Evolutionary conservation across 1,140 invertebrate genomes (phyloP).

Genomic region (Sipha flava): DNA sequence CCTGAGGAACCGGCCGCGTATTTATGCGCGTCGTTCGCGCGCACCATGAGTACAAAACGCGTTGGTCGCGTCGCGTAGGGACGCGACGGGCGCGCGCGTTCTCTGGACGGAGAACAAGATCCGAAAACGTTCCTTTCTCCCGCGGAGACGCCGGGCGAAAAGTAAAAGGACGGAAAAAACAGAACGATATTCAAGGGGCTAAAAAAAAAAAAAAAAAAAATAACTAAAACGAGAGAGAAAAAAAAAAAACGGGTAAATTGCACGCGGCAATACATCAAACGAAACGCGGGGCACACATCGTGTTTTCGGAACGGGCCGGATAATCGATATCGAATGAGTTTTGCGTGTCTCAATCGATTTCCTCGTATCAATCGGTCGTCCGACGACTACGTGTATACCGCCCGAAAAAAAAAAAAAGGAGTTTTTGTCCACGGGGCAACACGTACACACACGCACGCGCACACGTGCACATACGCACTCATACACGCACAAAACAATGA

Average conservation of each 20-base stretch:
- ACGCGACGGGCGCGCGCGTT: too few species aligned
- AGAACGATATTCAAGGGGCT: neutral
- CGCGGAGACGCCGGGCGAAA: neutral
- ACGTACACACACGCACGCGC: too few species aligned
- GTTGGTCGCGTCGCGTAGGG: too few species aligned
- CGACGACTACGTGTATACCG: neutral
- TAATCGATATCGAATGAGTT: neutral
- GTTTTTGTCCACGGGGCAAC: neutral
- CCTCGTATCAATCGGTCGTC: conserved; percentile 10
- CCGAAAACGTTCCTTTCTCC: neutral
- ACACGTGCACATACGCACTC: too few species aligned
- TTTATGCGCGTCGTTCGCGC: too few species aligned
- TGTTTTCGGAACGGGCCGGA: neutral
- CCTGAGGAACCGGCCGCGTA: too few species aligned
- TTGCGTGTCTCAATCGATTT: conserved; percentile 16
- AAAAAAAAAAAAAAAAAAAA: neutral
- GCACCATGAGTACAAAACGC: too few species aligned
- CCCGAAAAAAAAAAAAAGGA: neutral
- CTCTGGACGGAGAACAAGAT: too few species aligned
- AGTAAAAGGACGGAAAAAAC: neutral
- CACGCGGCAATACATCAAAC: neutral
- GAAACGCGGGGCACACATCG: neutral
- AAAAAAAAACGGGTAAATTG: neutral
- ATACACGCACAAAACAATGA: neutral
- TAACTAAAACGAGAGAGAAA: too few species aligned